Base-by-base conservation (phyloP, 2,113 vertebrate genomes). In the Mobula birostris region DNA sequence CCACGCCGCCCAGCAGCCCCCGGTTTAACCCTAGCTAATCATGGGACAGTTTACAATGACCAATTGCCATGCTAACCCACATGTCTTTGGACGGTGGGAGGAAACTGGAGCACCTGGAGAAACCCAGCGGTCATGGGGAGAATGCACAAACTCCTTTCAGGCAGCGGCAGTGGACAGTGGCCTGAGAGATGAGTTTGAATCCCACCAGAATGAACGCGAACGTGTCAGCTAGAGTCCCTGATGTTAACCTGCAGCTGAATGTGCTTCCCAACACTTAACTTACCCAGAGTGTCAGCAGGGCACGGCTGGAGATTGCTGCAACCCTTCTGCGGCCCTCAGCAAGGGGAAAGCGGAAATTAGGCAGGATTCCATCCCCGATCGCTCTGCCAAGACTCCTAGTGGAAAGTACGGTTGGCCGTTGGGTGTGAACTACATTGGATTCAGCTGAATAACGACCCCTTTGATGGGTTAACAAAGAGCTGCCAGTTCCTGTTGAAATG, bases 221-320 rank as follows among this genome's bases (percentile, higher is more conserved):
- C 3, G 48, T 48, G 48, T 48, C 1, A 48, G 1, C 48, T 4
- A 82, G 24, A 24, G 72, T 48, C 40, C 96, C 95, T 94, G 95
- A 94, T 94, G 96, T 96, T 95, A 95, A 96, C 95, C 96, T 96
- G 94, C 95, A 96, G 95, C 95, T 95, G 95, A 96, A 95, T 95
- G 94, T 95, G 95, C 61, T n/a, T 61, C 27, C 56, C 12, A 48
- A 48, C 1, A 83, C 36, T 70, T 9, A 17, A 70, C 15, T n/a
- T 79, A 0, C n/a, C 83, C 24, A 32, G 40, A 9, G 40, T 56
- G 15, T 56, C 15, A 11, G 19, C 40, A 48, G 24, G 83, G 58
- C n/a, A 56, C 7, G 4, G 29, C 7, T 77, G 76, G 76, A n/a
- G 76, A n/a, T 70, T 77, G 76, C 29, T 77, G 7, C 29, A 88